Conservation (phyloP, 1,140 invertebrate species). For the Apis cerana region DNA sequence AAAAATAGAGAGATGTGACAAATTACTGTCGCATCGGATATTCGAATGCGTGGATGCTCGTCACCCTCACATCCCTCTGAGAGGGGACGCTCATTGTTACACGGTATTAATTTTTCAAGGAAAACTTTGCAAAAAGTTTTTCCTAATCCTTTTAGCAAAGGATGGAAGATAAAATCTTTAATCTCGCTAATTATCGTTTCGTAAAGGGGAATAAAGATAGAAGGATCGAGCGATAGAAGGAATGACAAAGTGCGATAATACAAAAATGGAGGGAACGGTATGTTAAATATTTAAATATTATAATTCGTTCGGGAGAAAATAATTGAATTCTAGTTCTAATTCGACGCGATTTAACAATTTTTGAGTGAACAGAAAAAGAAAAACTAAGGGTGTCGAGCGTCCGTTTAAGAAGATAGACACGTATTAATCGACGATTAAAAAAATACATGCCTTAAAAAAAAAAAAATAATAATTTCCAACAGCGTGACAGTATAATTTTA, state of each 20-base stretch:
- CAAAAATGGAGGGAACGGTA: neutral
- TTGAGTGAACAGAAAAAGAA: neutral
- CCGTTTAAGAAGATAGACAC: neutral
- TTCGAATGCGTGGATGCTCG: neutral
- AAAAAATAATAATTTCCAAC: neutral
- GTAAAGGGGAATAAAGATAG: neutral
- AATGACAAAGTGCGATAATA: neutral
- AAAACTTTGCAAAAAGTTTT: constrained; percentile 22
- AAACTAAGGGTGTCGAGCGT: neutral
- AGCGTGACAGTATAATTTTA: neutral
- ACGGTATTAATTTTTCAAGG: neutral
- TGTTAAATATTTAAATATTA: too few relatives aligned
- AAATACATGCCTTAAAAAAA: constrained; percentile 38
- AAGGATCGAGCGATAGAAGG: neutral
- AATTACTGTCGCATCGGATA: neutral
- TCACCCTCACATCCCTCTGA: neutral
- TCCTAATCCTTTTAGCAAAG: constrained; percentile 36
- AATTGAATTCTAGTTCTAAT: too few relatives aligned
- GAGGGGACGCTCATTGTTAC: neutral
- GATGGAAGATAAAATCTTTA: constrained; percentile 13
- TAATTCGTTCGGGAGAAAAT: too few relatives aligned
- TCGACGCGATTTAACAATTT: neutral
- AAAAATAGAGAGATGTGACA: neutral
- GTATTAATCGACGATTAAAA: constrained; percentile 36
- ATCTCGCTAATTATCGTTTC: constrained; percentile 6